Conservation (phyloP, 2,797 vertebrate genomes). For the Simalia tracyae region DNA sequence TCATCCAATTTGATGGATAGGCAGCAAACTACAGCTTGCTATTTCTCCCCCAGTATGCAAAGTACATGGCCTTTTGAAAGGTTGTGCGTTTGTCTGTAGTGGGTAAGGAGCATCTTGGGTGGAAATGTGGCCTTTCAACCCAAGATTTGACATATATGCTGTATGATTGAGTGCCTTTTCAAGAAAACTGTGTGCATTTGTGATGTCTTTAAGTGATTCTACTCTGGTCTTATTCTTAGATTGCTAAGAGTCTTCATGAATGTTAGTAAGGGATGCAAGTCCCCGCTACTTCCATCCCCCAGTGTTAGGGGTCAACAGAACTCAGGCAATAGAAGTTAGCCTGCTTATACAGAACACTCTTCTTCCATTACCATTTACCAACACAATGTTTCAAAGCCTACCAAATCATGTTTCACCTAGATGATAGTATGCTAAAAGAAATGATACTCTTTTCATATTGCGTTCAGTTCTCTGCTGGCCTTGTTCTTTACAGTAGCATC, state of each 20-base stretch:
- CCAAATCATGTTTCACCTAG: background rate
- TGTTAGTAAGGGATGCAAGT: background rate
- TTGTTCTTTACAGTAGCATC: background rate
- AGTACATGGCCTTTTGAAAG: background rate
- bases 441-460: background rate
- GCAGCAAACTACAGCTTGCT: background rate
- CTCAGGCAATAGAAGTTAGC: background rate
- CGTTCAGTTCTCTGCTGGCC: background rate
- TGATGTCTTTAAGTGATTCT: background rate
- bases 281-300: background rate
- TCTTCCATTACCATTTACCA: background rate
- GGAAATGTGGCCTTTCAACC: background rate
- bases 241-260: background rate
- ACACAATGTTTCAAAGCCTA: background rate
- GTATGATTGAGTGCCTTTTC: background rate
- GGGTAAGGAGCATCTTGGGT: background rate
- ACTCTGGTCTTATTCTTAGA: background rate
- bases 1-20: background rate
- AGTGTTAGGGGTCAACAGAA: background rate
- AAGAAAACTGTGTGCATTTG: accelerated
- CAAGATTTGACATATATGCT: background rate
- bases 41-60: background rate
- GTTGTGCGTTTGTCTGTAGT: background rate
- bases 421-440: background rate
- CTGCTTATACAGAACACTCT: background rate